Conservation (phyloP, 2,113 vertebrate genomes). For the Leptobrachium ailaonicum region DNA sequence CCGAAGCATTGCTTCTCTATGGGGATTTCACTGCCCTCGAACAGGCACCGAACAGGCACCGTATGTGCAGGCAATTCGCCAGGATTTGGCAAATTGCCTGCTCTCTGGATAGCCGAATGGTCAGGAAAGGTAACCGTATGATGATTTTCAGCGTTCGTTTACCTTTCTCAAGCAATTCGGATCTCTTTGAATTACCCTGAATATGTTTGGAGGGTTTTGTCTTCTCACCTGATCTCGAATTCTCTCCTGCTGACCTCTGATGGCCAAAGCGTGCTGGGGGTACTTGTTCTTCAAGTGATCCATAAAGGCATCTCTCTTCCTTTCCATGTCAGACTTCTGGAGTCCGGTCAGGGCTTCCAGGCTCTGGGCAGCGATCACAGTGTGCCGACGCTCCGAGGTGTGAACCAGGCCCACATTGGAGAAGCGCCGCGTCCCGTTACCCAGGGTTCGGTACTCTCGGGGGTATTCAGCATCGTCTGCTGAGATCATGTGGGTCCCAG, state of each 20-base stretch:
- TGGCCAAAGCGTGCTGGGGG: constrained; percentile 84
- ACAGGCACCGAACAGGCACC: no score
- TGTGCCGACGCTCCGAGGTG: constrained; percentile 94
- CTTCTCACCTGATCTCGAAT: constrained; percentile 85
- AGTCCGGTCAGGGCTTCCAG: constrained; percentile 93
- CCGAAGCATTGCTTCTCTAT: no score
- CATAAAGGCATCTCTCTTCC: constrained; percentile 94
- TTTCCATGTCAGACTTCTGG: constrained; percentile 93
- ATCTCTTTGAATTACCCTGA: no score
- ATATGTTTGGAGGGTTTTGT: neutral
- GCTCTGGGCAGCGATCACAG: constrained; percentile 92
- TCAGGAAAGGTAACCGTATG: no score
- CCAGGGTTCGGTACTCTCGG: constrained; percentile 91
- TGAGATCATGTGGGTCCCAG: constrained; percentile 95
- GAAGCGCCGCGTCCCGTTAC: constrained; percentile 90
- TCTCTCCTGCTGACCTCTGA: constrained; percentile 80
- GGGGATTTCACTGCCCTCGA: no score
- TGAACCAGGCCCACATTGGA: constrained; percentile 97
- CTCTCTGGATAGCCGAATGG: no score
- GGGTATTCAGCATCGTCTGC: constrained; percentile 97
- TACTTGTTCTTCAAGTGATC: constrained; percentile 98
- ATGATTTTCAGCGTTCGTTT: no score
- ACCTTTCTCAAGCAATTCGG: no score
- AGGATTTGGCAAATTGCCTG: no score
- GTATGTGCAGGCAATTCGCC: no score